Base-by-base conservation (phyloP, 2,797 vertebrate genomes). In the Myiotriccus ornatus region DNA sequence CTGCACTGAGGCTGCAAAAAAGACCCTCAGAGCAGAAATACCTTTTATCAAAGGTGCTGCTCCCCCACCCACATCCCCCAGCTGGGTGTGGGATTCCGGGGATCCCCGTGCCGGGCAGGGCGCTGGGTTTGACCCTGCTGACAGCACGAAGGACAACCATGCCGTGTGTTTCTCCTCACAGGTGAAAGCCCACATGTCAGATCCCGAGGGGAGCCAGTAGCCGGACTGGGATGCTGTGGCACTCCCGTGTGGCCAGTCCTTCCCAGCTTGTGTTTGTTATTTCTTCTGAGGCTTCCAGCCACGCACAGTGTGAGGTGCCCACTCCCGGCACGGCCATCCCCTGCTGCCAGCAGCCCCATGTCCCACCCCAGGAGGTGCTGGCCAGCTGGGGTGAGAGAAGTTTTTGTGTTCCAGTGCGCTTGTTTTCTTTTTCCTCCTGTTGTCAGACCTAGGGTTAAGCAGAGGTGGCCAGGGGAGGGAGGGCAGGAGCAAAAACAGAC, bases 131-230 rank as follows among this genome's bases (percentile, higher is more conserved):
- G 27, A 22, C 41, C 41, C 57, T 10, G 24, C 69, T 67, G 52
- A 37, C 65, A 13, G 8, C 35, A 34, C 3, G 1, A 53, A 46
- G 34, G 59, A 37, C 1, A 1, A 27, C 27, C 30, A 4, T 7
- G 2, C 35, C 19, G 9, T 6, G 43, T 8, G 9, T 15, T 76
- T 90, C 60, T 86, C 37, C 39, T 86, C 73, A 60, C 91, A 98
- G 97, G 85, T 88, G 60, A 96, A 94, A 85, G 94, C 79, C 14
- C 87, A 74, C 37, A 23, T 32, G 5, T 73, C 16, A 0, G 92
- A 96, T 23, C 81, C 46, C 0, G 56, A 97, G 52, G 65, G 91
- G 56, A 94, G 89, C 77, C 94, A 94, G 47, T 92, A 97, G 68
- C 28, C 0, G 1, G 65, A 23, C 17, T 18, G 69, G 73, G 76